These are phyloP conservation scores for Apoda limacodes DNA, from an alignment of 2,888 invertebrate species.

Conservation along the genomic window DNA sequence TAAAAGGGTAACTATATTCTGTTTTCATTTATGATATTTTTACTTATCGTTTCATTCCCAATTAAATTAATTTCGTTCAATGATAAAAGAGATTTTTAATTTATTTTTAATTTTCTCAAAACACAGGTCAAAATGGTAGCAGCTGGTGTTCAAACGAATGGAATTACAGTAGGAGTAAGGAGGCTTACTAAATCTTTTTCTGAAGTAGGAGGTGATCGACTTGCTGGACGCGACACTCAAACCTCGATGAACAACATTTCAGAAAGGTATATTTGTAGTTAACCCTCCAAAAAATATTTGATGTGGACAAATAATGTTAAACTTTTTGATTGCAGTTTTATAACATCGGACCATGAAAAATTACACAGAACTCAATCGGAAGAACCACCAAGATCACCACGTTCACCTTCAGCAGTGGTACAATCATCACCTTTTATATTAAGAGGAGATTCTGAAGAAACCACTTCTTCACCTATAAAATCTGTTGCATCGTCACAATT, in stretches of 20 bases:
- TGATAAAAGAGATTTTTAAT: too few species aligned
- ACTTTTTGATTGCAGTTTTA: slow-evolving; percentile 34
- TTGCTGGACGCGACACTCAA: slow-evolving; percentile 42
- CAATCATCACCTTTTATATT: slow-evolving; percentile 58
- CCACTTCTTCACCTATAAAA: slow-evolving; percentile 53
- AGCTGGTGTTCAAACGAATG: slow-evolving; percentile 91
- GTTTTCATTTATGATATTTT: neutral
- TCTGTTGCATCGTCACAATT: slow-evolving; percentile 52
- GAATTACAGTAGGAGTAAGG: slow-evolving; percentile 70
- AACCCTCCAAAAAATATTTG: too few species aligned
- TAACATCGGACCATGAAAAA: slow-evolving; percentile 75
- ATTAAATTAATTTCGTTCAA: slow-evolving; percentile 1
- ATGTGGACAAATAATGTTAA: slow-evolving; percentile 1
- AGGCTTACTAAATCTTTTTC: slow-evolving; percentile 87
- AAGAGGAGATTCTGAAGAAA: slow-evolving; percentile 55
- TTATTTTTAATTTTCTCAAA: too few species aligned
- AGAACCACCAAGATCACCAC: slow-evolving; percentile 82
- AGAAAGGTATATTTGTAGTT: too few species aligned
- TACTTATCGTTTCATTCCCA: too few species aligned
- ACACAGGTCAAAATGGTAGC: slow-evolving; percentile 88
- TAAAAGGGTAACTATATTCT: slow-evolving; percentile 71
- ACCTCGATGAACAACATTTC: too few species aligned
- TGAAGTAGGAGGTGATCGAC: slow-evolving; percentile 71
- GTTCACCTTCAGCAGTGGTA: slow-evolving; percentile 65
- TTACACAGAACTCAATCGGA: slow-evolving; percentile 88